These are phyloP conservation scores for Heloderma charlesbogerti DNA, from an alignment of 2,113 vertebrate species.

Conservation along the genomic window DNA sequence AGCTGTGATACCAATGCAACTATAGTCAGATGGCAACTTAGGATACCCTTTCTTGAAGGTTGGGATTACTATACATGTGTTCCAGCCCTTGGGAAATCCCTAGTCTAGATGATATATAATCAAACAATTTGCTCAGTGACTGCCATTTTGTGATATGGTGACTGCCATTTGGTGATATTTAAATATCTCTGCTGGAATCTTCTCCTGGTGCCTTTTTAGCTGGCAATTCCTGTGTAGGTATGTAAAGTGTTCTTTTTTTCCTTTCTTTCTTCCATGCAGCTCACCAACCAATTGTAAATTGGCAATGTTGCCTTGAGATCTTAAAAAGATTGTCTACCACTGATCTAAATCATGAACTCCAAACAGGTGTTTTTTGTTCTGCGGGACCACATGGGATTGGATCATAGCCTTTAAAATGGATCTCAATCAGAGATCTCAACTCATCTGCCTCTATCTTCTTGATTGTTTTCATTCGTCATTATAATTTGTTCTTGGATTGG, in stretches of 20 bases:
- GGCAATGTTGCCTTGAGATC: background rate
- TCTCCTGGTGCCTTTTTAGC: no score
- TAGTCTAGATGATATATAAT: no score
- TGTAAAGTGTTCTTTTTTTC: background rate
- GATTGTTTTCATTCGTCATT: slow-evolving; percentile 13
- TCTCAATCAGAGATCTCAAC: background rate
- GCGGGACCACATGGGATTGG: background rate
- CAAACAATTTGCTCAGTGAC: no score
- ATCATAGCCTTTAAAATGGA: background rate
- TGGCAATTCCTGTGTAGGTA: background rate
- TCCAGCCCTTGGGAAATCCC: no score
- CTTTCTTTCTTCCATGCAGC: background rate
- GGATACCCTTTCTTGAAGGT: no score
- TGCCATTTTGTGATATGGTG: no score
- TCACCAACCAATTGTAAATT: background rate
- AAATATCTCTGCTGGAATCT: no score
- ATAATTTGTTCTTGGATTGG: slow-evolving; percentile 12
- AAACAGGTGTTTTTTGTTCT: background rate
- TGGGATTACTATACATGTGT: no score
- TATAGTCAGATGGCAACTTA: no score
- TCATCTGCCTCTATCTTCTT: background rate
- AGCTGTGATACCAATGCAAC: no score
- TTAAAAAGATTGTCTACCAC: background rate
- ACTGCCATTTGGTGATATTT: no score
- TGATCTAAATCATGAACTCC: background rate